Percentiles rank a stretch among this genome's conserved stretches.
Evolutionary conservation across 2,113 vertebrate genomes (phyloP).

Genomic region (Urocynchramus pylzowi): DNA sequence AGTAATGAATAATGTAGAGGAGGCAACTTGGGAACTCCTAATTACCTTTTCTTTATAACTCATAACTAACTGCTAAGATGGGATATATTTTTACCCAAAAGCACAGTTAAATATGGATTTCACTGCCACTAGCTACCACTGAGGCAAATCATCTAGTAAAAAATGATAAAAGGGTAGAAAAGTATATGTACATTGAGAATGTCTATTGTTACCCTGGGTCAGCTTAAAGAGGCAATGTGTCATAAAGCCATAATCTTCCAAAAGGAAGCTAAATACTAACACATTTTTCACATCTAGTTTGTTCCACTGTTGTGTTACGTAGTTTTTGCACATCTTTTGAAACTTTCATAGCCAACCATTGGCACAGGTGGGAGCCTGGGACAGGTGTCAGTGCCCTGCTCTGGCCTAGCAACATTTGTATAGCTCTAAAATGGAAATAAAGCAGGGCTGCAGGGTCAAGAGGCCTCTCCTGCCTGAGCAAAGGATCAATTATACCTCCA

Average conservation of each 20-base stretch:
- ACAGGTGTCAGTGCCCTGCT: rapidly evolving
- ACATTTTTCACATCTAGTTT: background rate
- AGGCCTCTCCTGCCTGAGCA: background rate
- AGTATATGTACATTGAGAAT: background rate
- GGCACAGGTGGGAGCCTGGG: background rate
- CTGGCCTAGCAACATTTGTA: background rate
- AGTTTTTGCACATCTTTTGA: background rate
- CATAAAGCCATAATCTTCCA: background rate
- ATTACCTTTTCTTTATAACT: background rate
- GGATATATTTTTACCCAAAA: background rate
- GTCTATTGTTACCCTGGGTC: background rate
- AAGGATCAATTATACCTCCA: background rate
- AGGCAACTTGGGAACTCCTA: background rate
- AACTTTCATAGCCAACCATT: background rate
- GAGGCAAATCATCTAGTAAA: background rate
- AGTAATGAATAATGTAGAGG: background rate
- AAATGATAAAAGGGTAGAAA: background rate
- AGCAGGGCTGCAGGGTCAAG: background rate
- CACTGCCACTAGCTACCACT: background rate
- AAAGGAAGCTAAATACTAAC: background rate
- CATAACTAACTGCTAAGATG: background rate
- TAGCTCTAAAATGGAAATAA: background rate
- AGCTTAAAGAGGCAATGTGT: background rate
- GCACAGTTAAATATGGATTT: background rate
- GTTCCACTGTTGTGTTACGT: background rate